Evolutionary conservation across 2,797 vertebrate genomes (phyloP).

Genomic region (Anabas testudineus): DNA sequence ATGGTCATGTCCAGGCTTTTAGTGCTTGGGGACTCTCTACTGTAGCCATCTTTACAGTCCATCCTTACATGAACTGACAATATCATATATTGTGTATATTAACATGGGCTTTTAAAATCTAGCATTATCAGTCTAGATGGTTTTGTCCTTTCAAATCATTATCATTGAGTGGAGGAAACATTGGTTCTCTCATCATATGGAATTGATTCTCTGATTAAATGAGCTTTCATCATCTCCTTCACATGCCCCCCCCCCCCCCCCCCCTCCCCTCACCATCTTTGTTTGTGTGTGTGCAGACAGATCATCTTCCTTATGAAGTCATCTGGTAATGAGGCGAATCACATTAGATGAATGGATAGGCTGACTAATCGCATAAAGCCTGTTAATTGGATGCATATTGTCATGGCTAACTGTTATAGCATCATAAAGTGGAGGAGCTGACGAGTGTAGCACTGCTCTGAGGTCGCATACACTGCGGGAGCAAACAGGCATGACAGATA

Average conservation of each 20-base stretch:
- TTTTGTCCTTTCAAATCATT: slow-evolving; percentile 73
- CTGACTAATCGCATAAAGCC: slow-evolving; percentile 79
- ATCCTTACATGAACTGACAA: slow-evolving; percentile 32
- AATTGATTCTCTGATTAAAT: slow-evolving; percentile 69
- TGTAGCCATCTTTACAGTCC: slow-evolving; percentile 18
- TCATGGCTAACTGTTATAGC: slow-evolving; percentile 79
- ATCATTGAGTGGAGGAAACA: slow-evolving; percentile 69
- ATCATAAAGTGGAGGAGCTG: slow-evolving; percentile 66
- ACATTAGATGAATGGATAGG: slow-evolving; percentile 81
- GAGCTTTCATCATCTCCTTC: slow-evolving; percentile 63
- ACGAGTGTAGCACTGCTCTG: slow-evolving; percentile 58
- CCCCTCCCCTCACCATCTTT: slow-evolving; percentile 36
- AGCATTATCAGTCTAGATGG: slow-evolving; percentile 46
- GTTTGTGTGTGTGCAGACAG: slow-evolving; percentile 51
- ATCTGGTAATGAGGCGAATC: slow-evolving; percentile 77
- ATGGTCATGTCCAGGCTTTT: slow-evolving; percentile 29
- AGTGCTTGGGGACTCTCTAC: slow-evolving; percentile 3
- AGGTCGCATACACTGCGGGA: slow-evolving; percentile 59
- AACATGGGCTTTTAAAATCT: slow-evolving; percentile 47
- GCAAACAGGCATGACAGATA: slow-evolving; percentile 74
- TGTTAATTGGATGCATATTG: slow-evolving; percentile 84
- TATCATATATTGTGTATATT: slow-evolving; percentile 24
- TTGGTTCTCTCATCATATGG: slow-evolving; percentile 59
- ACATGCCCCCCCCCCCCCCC: slow-evolving; percentile 41
- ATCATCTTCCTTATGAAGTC: slow-evolving; percentile 77